Base-by-base conservation (phyloP, 2,888 invertebrate species). In the Watsonalla binaria region DNA sequence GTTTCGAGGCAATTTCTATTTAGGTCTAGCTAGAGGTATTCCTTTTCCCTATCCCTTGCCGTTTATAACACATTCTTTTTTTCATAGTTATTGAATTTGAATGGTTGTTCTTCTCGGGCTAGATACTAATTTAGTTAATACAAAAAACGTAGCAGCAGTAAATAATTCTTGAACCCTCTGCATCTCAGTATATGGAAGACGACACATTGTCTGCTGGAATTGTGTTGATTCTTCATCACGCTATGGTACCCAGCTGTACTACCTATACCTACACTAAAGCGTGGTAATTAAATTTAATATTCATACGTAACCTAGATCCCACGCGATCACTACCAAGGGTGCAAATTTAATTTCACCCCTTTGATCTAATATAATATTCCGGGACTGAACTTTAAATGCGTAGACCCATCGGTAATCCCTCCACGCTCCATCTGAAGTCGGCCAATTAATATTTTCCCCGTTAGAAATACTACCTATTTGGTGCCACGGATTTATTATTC, bases 301-400 rank as follows among this genome's bases (percentile, higher is more conserved):
- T 78, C 75, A 81, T 78, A 71, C 68, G 70, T 66, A 72, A 76
- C 76, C 72, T 72, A 72, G 62, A 62, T 67, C 68, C 64, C 62
- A 59, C 56, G 63, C 66, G 72, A 78, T 80, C 73, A 74, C 68
- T 70, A 66, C 62, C 64, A 59, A 65, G 63, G 69, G 60, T 65
- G 70, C 72, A 73, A 80, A 82, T 82, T 82, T 69, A 78, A 82
- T 81, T 80, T 77, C 63, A 69, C 65, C 70, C 76, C 76, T 76
- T 74, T 80, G 72, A 76, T 78, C 76, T 78, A 76, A 81, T 78
- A 75, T 76, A 72, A 80, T 80, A 78, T 81, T 81, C 75, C 68
- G 66, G 68, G 71, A 56, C 61, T 68, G 65, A 74, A 73, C 73
- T 80, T 74, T 69, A 72, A 73, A 74, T 70, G 72, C 67, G 68